Base-by-base conservation (phyloP, 1,140 invertebrate species). In the Bilobella aurantiaca region DNA sequence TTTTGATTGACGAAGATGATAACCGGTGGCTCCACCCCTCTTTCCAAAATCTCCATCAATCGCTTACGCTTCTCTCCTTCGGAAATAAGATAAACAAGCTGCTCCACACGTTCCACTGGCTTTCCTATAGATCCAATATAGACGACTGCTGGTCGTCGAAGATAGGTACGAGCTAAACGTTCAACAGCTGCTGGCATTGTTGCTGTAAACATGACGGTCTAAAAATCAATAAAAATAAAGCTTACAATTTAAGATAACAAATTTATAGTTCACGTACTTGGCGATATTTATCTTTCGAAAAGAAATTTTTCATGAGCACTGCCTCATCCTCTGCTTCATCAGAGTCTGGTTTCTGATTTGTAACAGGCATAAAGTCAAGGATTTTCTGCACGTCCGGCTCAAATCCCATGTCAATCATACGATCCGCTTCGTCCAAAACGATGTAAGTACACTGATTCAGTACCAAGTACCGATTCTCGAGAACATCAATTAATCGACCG, bases 1-100 rank as follows among this genome's bases (percentile, higher is more conserved):
- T 99, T 99, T 79, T 99, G 96, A 79, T 99, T 99, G 69, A 99
- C 97, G 75, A 99, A 99, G 74, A 99, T 98, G 74, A 99, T 99
- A 60, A 99, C 89, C 1, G 97, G 97, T 1, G 95, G 95, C 76
- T 95, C 92, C 46, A 96, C 86, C 8, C 90, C 89, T 64, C 87
- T 82, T 67, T 87, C 87, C 3, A 94, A 79, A 73, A 93, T 89
- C 75, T 93, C 89, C 78, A 93, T 87, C 1, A 94, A 81, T 78
- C 91, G 92, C 74, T 87, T 88, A 62, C 91, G 85, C 77, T 99
- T 99, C 73, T 97, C 92, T 65, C 87, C 86, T 78, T 98, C 95
- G 27, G 87, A 83, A 75, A 99, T 86, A 82, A 99, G 89, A 80
- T 93, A 92, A 0, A 98, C 91, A 57, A 98, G 88, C 82, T 99